Conservation (phyloP, 2,113 vertebrate genomes). For the Laterallus jamaicensis region DNA sequence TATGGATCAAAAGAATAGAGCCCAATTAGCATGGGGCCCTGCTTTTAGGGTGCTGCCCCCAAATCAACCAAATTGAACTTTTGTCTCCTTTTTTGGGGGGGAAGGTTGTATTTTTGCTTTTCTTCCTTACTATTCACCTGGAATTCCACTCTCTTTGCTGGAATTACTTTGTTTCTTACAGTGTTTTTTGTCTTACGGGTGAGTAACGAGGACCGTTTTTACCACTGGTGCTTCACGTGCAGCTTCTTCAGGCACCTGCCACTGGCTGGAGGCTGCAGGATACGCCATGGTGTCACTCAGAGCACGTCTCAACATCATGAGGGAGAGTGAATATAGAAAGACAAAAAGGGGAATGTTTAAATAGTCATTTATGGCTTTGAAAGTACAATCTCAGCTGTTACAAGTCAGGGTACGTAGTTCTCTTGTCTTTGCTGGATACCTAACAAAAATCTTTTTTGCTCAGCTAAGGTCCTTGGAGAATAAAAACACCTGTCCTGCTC, state of each 20-base stretch:
- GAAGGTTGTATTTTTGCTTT: not conserved
- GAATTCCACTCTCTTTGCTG: not conserved
- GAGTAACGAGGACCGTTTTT: not conserved
- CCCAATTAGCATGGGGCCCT: not conserved
- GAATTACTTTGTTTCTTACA: not conserved
- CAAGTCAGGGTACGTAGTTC: not conserved
- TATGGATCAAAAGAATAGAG: not conserved
- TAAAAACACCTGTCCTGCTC: not conserved
- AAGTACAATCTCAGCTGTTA: not conserved
- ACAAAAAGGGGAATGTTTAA: not conserved
- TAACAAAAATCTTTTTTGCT: not conserved
- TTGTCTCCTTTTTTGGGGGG: too few species aligned
- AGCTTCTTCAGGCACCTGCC: not conserved
- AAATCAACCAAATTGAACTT: not conserved
- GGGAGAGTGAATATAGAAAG: not conserved
- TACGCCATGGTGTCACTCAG: not conserved
- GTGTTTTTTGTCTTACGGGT: not conserved
- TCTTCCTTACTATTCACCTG: not conserved
- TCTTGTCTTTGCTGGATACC: not conserved
- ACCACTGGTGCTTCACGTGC: fast-evolving
- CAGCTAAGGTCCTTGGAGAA: not conserved
- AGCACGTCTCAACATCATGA: not conserved
- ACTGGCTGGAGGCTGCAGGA: not conserved
- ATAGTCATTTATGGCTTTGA: not conserved
- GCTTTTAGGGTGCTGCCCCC: not conserved